phyloP scores from a whole-genome alignment of 2,797 vertebrate genomes.

The Scolopax bukidnonensis region DNA sequence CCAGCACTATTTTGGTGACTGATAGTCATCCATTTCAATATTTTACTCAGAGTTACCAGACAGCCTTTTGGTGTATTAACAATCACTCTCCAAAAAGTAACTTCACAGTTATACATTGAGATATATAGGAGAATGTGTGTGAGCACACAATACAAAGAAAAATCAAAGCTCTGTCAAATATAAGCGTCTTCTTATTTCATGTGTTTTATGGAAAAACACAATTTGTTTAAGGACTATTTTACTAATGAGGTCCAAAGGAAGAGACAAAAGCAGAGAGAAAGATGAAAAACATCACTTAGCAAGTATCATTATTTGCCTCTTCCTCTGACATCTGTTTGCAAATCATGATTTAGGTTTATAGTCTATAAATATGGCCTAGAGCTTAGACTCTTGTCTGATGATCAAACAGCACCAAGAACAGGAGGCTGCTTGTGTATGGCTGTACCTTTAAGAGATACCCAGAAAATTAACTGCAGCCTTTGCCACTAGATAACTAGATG shows the following conservation, averaged over 20 bases:
- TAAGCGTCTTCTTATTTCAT: background rate
- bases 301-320: background rate
- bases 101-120: background rate
- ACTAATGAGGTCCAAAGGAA: background rate
- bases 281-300: background rate
- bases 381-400: background rate
- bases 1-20: background rate
- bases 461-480: background rate
- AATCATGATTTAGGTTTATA: background rate
- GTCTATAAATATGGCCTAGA: background rate
- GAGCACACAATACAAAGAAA: background rate
- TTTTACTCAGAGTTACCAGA: background rate
- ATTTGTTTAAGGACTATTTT: background rate
- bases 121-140: background rate
- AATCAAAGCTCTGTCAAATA: background rate
- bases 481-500: background rate
- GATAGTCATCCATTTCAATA: constrained; percentile 9
- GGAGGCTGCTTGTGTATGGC: background rate
- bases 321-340: background rate
- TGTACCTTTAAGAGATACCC: background rate
- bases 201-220: background rate
- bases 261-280: background rate
- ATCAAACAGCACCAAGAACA: background rate
- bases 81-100: background rate
- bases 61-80: background rate